Evolutionary conservation across 2,888 invertebrate genomes (phyloP).

Genomic region (Hirtodrosophila duncani): DNA sequence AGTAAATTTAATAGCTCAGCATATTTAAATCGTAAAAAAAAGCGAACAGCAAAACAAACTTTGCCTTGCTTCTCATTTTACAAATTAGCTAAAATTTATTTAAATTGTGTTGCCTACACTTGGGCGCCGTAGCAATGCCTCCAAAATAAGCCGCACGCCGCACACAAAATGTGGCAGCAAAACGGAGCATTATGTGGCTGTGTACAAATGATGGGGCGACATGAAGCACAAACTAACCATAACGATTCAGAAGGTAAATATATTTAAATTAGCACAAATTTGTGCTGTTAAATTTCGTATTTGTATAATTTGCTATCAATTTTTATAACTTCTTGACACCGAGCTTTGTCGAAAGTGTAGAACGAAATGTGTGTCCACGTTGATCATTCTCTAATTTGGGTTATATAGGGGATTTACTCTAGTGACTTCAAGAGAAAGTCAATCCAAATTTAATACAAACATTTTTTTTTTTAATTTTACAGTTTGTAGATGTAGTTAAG

Average conservation of each 20-base stretch:
- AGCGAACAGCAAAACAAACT: conserved; percentile 43
- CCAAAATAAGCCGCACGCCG: conserved; percentile 13
- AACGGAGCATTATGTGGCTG: conserved; percentile 36
- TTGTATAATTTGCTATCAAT: too few relatives aligned
- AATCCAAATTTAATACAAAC: too few relatives aligned
- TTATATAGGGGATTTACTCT: too few relatives aligned
- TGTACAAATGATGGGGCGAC: background rate
- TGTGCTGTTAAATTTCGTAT: too few relatives aligned
- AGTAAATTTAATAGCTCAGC: conserved; percentile 58
- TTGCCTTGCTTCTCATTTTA: conserved; percentile 48
- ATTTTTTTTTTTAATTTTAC: too few relatives aligned
- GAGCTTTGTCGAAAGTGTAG: too few relatives aligned
- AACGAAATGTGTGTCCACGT: too few relatives aligned
- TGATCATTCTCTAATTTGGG: too few relatives aligned
- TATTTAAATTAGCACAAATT: too few relatives aligned
- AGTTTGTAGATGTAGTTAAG: too few relatives aligned
- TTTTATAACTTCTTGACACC: too few relatives aligned
- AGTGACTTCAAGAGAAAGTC: too few relatives aligned
- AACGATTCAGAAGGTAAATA: background rate
- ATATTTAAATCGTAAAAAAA: conserved; percentile 56
- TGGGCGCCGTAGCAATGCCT: conserved; percentile 6
- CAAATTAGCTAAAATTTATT: conserved; percentile 65
- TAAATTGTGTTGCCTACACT: conserved; percentile 58
- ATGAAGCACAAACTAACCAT: background rate
- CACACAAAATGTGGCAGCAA: conserved; percentile 42